Conservation (phyloP, 1,140 invertebrate genomes). For the Pomacea maculata region DNA sequence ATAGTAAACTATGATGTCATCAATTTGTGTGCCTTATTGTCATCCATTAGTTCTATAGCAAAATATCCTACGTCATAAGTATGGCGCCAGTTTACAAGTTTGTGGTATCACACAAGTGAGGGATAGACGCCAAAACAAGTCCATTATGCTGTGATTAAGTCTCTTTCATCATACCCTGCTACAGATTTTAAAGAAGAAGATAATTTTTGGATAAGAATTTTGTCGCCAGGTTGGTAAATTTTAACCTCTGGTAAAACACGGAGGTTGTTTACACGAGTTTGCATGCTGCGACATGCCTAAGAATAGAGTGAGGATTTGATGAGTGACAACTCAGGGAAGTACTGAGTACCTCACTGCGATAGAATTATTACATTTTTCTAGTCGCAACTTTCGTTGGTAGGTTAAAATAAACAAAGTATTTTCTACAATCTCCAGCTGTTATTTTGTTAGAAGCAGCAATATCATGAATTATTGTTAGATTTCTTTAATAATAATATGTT, state of each 20-base stretch:
- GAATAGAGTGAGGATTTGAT: no score
- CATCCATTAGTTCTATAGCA: no score
- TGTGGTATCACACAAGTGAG: slow-evolving; percentile 13
- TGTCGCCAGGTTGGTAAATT: background rate
- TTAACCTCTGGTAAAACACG: background rate
- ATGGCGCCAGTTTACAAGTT: slow-evolving; percentile 27
- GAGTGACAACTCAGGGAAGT: no score
- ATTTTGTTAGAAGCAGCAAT: no score
- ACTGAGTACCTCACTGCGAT: no score
- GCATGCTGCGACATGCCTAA: background rate
- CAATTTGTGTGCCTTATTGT: background rate
- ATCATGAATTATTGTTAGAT: no score
- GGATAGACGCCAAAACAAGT: background rate
- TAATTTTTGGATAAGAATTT: background rate
- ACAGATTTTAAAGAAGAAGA: no score
- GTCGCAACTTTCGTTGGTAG: no score
- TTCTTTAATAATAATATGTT: no score
- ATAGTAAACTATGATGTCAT: slow-evolving; percentile 8
- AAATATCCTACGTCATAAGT: slow-evolving; percentile 5
- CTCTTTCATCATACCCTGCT: background rate
- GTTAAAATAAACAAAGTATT: no score
- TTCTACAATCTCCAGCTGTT: no score
- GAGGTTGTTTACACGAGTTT: background rate
- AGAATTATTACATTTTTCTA: no score
- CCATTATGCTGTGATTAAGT: background rate